Evolutionary conservation across 2,113 vertebrate genomes (phyloP).

Genomic region (Chascanopsetta lugubris): DNA sequence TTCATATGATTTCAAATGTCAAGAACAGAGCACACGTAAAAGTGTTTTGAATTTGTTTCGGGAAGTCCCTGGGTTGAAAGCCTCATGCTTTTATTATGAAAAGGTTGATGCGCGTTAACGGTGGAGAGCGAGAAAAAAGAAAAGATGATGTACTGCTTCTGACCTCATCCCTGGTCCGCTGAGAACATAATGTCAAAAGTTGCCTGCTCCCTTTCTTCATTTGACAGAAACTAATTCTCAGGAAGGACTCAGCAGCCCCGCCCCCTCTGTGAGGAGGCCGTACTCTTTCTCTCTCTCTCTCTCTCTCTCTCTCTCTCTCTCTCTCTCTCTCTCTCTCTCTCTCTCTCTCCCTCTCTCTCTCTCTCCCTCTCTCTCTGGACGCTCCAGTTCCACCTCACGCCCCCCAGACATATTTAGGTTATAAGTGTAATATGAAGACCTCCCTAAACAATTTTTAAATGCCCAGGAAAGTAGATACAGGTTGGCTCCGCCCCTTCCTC

Average conservation of each 20-base stretch:
- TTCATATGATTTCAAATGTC: constrained; percentile 74
- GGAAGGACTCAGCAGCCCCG: constrained; percentile 33
- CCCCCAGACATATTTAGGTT: constrained; percentile 9
- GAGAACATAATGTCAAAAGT: constrained; percentile 65
- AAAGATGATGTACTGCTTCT: constrained; percentile 49
- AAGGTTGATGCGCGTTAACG: constrained; percentile 22
- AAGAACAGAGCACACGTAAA: constrained; percentile 55
- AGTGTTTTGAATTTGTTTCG: constrained; percentile 59
- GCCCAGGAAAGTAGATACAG: background rate
- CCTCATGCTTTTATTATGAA: constrained; percentile 53
- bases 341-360: constrained; percentile 29
- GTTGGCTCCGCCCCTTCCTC: background rate
- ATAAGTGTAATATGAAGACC: background rate
- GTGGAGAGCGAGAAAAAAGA: background rate
- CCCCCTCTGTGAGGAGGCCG: constrained; percentile 20
- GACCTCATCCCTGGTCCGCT: constrained; percentile 55
- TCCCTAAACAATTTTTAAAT: constrained; percentile 1
- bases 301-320: constrained; percentile 27
- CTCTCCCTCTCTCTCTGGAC: constrained; percentile 23
- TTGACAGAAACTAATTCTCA: constrained; percentile 69
- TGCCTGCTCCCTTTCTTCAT: constrained; percentile 54
- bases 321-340: constrained; percentile 27
- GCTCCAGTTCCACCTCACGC: constrained; percentile 9
- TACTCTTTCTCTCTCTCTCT: constrained; percentile 23
- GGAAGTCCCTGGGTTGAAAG: constrained; percentile 51